Evolutionary conservation across 2,797 vertebrate genomes (phyloP), one percentile per base, ranked within the genome.

Genomic region (Distichodus sexfasciatus): DNA sequence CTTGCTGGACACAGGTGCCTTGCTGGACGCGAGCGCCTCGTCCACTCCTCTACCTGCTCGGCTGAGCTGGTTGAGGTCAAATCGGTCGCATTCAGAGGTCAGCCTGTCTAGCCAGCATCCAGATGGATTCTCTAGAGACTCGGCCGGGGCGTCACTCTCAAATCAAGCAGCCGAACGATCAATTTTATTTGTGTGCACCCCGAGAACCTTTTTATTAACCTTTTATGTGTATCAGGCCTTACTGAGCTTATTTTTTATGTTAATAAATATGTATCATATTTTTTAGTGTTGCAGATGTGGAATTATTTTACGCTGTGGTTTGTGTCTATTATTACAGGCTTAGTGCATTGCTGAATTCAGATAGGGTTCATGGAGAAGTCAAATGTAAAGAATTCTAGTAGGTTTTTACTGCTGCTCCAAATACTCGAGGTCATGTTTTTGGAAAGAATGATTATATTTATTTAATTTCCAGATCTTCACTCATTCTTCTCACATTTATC

Each of bases 41-140:
- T 40, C 41, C 54, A 29, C 54, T 59, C 21, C 17, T 26, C 15
- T 63, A 53, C 74, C 59, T 74, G 67, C 33, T 29, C 19, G 46
- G 28, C 65, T 71, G 68, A 72, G 26, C 65, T 50, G 29, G 62
- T 43, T 6, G 8, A 51, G 69, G 65, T 65, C 69, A 77, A 61
- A 57, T 72, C 36, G 14, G 38, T 50, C 58, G 36, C 35, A 44
- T 60, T 76, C 74, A 60, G 67, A 71, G 76, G 79, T 78, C 79
- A 71, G 29, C 38, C 71, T 76, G 79, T 80, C 79, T 80, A 80
- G 79, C 74, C 79, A 66, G 33, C 47, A 68, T 78, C 73, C 79
- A 80, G 76, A 80, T 76, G 79, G 79, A 71, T 69, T 71, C 76
- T 73, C 73, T 28, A 43, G 79, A 78, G 76, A 78, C 70, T 5